Base-by-base conservation (phyloP, 2,797 vertebrate species). In the Pangasius krempfi region DNA sequence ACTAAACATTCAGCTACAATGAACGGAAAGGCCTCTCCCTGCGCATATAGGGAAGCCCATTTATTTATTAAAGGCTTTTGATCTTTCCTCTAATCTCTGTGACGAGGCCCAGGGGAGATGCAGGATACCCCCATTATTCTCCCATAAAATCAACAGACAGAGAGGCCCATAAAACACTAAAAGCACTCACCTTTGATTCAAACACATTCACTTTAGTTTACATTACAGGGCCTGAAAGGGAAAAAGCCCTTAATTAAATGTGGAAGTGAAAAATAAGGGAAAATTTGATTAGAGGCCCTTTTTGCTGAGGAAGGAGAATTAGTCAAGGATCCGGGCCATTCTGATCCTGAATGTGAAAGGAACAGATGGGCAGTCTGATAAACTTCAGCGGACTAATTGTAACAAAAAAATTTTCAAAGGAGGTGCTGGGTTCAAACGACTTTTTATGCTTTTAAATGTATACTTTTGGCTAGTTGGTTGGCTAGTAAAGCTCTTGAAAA, bases 1-100 rank as follows among this genome's bases (percentile, higher is more conserved):
- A 89, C 88, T 93, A 94, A 95, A 95, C 92, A 95, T 88, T 92
- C 87, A 91, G 92, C 92, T 87, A 93, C 92, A 94, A 92, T 90
- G 92, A 70, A 89, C 92, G 94, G 94, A 95, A 96, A 94, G 92
- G 81, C 22, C 86, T 86, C 93, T 94, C 86, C 87, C 89, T 81
- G 75, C 72, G 89, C 90, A 92, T 92, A 88, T 44, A 91, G 52
- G 58, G 90, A 85, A 84, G 60, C 70, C 47, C 8, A 56, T 87
- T 88, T 84, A 76, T 89, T 70, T 81, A 85, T 88, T 54, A 56
- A 68, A 88, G 82, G 44, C 27, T 92, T 87, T 89, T 92, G 85
- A 92, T 92, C 91, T 84, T 83, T 50, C 70, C 73, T 91, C 90
- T 92, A 91, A 92, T 93, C 90, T 91, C 52, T 27, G 58, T 62